These are phyloP conservation scores for Periparus ater DNA, from an alignment of 2,797 vertebrate genomes.

Conservation along the genomic window DNA sequence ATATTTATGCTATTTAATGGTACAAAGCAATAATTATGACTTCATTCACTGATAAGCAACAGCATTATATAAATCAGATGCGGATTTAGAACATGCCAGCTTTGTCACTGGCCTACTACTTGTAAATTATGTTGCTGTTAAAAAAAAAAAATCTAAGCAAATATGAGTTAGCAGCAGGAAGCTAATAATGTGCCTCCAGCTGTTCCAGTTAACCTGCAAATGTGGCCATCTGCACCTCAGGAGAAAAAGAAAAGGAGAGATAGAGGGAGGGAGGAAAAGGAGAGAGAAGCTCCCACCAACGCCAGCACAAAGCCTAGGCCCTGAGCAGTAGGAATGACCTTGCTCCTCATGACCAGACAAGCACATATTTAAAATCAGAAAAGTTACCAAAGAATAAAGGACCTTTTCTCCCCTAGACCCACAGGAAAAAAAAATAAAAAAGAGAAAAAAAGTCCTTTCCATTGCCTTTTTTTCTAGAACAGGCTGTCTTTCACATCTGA, in stretches of 20 bases:
- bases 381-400: constrained; percentile 55
- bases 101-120: constrained; percentile 82
- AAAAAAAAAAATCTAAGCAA: constrained; percentile 86
- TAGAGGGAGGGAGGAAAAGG: constrained; percentile 70
- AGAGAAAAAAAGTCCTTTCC: background rate
- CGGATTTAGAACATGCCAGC: constrained; percentile 79
- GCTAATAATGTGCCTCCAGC: constrained; percentile 99
- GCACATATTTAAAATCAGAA: constrained; percentile 34
- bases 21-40: constrained; percentile 86
- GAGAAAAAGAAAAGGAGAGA: constrained; percentile 78
- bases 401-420: constrained; percentile 32
- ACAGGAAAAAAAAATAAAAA: background rate
- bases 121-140: constrained; percentile 87
- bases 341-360: constrained; percentile 73
- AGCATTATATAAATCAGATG: constrained; percentile 79
- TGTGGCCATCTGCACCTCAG: constrained; percentile 97
- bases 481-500: constrained; percentile 40
- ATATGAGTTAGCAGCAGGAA: constrained; percentile 98
- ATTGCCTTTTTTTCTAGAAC: constrained; percentile 13
- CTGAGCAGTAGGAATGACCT: constrained; percentile 80
- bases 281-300: constrained; percentile 40
- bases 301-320: constrained; percentile 70
- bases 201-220: constrained; percentile 99
- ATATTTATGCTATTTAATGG: constrained; percentile 86
- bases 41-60: constrained; percentile 83